Evolutionary conservation across 2,113 vertebrate species (phyloP), one percentile per base, ranked within the genome.

Genomic region (Anoura caudifer): DNA sequence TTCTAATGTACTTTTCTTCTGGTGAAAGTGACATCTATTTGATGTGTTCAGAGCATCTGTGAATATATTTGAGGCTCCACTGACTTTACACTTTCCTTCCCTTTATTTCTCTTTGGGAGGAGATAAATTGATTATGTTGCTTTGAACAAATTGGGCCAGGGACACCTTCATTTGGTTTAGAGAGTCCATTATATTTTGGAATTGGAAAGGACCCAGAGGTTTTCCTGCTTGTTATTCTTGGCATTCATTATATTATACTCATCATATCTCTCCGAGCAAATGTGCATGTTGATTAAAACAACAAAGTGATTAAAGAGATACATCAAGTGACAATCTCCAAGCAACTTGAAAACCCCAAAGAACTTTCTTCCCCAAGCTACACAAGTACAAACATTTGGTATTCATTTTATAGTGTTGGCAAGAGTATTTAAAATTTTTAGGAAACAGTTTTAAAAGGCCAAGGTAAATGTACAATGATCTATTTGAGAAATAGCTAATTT

Each of bases 141-240:
- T 59, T 91, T 79, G 91, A 94, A 97, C 79, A 94, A 95, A 98
- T 96, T 96, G 91, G 87, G 88, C 93, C 19, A 41, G 94, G 67
- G 94, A 95, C 82, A 84, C 95, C 79, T 94, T 79, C 88, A 84
- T 96, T 98, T 97, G 91, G 82, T 96, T 95, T 77, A 80, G 91
- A 97, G 91, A 98, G 97, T 95, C 69, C 82, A 91, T 96, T 97
- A 93, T 96, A 91, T 94, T 97, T 96, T 93, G 94, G 91, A 97
- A 94, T 83, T 97, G 54, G 54, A 96, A 69, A 95, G 50, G 91
- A 92, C 95, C 54, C 94, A 95, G 73, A 97, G 91, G 93, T 95
- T 96, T 97, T 82, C 73, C 33, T 93, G 41, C 95, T 95, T 95
- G 93, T 96, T 97, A 96, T 93, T 94, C 96, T 96, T 89, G 89